Conservation (phyloP, 2,113 vertebrate genomes). For the Apaloderma vittatum region DNA sequence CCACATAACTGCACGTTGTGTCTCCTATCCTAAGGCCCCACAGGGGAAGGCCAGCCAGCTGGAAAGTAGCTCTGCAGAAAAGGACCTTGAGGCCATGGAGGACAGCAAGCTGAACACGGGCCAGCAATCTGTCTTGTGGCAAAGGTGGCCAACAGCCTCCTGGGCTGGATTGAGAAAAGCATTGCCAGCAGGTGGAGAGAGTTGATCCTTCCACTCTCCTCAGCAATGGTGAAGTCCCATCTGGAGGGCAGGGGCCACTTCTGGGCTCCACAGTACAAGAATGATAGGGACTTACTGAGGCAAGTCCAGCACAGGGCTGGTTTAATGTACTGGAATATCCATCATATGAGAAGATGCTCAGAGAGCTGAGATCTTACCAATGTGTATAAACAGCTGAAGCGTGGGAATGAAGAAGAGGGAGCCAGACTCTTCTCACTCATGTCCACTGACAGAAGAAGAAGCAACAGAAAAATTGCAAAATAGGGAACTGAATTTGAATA, state of each 20-base stretch:
- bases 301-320: not conserved
- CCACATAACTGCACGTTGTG: not conserved
- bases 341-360: not conserved
- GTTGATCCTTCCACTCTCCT: not conserved
- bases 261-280: not conserved
- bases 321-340: not conserved
- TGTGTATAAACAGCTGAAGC: not conserved
- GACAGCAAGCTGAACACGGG: not conserved
- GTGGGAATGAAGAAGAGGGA: not conserved
- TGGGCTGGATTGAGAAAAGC: not conserved
- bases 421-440: not conserved
- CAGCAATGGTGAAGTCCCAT: not conserved
- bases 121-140: not conserved
- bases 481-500: not conserved
- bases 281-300: not conserved
- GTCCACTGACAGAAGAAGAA: not conserved
- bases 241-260: not conserved
- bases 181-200: not conserved
- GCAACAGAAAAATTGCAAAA: not conserved
- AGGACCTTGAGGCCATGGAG: not conserved
- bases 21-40: not conserved
- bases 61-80: not conserved
- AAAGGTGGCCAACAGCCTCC: not conserved
- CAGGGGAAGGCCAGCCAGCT: accelerated
- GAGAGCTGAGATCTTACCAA: not conserved